These are phyloP conservation scores for Tyrannus savana DNA, from an alignment of 2,113 vertebrate species.

Conservation along the genomic window DNA sequence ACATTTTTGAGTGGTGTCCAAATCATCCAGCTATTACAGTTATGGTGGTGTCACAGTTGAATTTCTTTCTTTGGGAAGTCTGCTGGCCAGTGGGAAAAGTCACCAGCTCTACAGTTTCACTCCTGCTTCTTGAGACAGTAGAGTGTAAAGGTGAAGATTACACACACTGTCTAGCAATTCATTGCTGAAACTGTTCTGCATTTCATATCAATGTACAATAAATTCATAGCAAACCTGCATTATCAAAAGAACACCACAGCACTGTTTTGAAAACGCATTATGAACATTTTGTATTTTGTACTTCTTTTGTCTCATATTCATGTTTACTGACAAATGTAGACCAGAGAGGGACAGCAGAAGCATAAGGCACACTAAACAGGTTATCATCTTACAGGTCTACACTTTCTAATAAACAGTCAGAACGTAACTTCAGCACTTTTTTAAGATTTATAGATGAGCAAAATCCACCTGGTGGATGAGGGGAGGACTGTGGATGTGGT, in stretches of 20 bases:
- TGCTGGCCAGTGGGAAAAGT: not conserved
- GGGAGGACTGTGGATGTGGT: too few relatives aligned
- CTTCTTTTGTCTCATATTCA: not conserved
- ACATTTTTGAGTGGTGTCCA: not conserved
- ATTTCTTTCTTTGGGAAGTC: not conserved
- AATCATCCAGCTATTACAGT: not conserved
- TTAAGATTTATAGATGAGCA: not conserved
- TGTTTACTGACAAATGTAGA: not conserved
- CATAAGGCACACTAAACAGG: not conserved
- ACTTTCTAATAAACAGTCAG: not conserved
- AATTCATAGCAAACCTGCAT: not conserved
- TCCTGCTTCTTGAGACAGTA: not conserved
- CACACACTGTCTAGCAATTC: not conserved
- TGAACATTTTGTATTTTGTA: not conserved
- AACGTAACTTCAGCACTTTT: not conserved
- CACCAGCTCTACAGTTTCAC: not conserved
- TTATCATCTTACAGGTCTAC: not conserved
- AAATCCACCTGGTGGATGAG: not conserved
- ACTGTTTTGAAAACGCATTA: not conserved
- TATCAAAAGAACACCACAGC: not conserved
- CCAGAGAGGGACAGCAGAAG: not conserved
- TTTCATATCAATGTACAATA: not conserved
- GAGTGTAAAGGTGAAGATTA: not conserved
- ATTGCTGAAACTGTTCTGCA: not conserved
- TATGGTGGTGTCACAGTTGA: not conserved